Evolutionary conservation across 2,113 vertebrate genomes (phyloP), one percentile per base, ranked within the genome.

Genomic region (Larimichthys crocea): DNA sequence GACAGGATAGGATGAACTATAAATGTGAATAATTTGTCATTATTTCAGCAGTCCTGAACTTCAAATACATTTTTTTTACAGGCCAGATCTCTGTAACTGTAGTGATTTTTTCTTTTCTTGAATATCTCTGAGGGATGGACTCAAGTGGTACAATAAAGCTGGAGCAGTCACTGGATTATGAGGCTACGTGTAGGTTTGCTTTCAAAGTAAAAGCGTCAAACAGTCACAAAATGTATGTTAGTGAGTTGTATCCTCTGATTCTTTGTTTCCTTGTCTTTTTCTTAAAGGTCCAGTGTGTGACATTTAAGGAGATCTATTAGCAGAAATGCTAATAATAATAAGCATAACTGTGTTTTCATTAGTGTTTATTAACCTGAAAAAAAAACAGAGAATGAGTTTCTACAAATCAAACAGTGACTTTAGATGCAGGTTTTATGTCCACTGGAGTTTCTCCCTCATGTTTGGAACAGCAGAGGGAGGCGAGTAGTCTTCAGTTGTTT

Each of bases 151-250:
- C 2, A 1, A 15, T 61, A 35, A 60, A 73, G 70, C 3, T 60
- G 15, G 10, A 2, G 24, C 9, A 26, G 42, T 20, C 16, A 72
- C 42, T 3, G 56, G n/a, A 57, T 55, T 11, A 26, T 6, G 10
- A 29, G 24, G 55, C 55, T 15, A 15, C 17, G 17, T n/a, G 17
- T 49, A 44, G 46, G 9, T 44, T 53, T 53, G 11, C 20, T 71
- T 59, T 61, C 26, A 61, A 73, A 73, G 42, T 60, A 73, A 73
- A 72, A 73, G 56, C 4, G 8, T 7, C 7, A 60, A 49, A 20
- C 35, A 35, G 4, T 1, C 35, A 35, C 7, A 35, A 35, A 8
- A 10, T 66, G 46, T 31, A 8, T 20, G 20, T 35, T 52, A 2
- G 19, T n/a, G 29, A 68, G 19, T 16, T 53, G 11, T 6, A 31